Evolutionary conservation across 2,113 vertebrate genomes (phyloP), one percentile per base, ranked within the genome.

Genomic region (Grus americana): DNA sequence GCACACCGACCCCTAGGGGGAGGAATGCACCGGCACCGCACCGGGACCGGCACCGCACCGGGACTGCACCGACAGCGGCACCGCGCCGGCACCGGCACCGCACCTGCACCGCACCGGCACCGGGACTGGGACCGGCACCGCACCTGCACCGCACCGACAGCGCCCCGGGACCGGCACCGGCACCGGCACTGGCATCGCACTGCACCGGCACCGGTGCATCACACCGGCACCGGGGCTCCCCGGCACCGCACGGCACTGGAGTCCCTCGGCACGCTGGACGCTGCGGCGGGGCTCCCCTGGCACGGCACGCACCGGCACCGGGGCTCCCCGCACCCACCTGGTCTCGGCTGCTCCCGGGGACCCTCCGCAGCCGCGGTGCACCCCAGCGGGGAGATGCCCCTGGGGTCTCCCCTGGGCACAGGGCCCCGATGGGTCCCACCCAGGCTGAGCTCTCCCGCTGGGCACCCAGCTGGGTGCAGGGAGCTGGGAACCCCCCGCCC

Each of bases 1-100:
- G 75, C 81, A 86, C 74, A 88, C 89, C 92, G 95, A 82, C 96
- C 96, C 91, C 95, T 96, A 94, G 83, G 86, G 95, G 95, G 86
- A 93, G 93, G 76, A 96, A 95, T 84, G 93, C 86, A 88, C 90
- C 70, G 75, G 59, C 90, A 63, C 90, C 70, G 27, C 21, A 29
- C 67, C 12, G 17, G 5, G 3, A 42, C 29, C 19, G 47, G n/a
- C 11, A 50, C n/a, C 11, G 19, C 23, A 65, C 54, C 18, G 22
- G 40, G 65, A 50, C 54, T 34, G 32, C 71, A 23, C 29, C 50
- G 24, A 44, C 20, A 36, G 10, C 22, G 22, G 30, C 21, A 46
- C 9, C 2, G 54, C 74, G n/a, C 46, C 29, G 6, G 38, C 38
- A 66, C 13, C 22, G 32, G 27, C 19, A 32, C 40, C 22, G 7